These are phyloP conservation scores for Nasonia vitripennis DNA, from an alignment of 1,140 invertebrate genomes.

Conservation along the genomic window DNA sequence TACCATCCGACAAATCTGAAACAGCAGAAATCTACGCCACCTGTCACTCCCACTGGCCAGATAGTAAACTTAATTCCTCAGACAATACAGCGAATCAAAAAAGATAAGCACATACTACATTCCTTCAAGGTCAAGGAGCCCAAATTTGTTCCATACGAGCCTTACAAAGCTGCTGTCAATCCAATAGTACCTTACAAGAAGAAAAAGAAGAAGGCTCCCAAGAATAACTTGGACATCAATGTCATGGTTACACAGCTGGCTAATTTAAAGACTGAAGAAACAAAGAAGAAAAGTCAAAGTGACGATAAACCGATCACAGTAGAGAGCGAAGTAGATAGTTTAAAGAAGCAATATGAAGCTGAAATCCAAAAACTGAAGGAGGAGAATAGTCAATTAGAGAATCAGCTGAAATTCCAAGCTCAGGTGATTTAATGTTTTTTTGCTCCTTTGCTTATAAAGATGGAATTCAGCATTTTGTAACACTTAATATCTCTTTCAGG, in stretches of 20 bases:
- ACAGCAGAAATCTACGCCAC: slow-evolving; percentile 64
- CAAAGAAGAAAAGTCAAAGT: slow-evolving; percentile 52
- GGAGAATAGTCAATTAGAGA: slow-evolving; percentile 80
- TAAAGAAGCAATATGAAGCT: slow-evolving; percentile 72
- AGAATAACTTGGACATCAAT: slow-evolving; percentile 83
- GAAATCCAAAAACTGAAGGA: slow-evolving; percentile 78
- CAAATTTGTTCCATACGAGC: slow-evolving; percentile 92
- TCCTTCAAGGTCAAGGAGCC: slow-evolving; percentile 82
- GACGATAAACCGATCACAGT: slow-evolving; percentile 58
- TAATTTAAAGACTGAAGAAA: slow-evolving; percentile 77
- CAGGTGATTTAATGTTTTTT: slow-evolving; percentile 71
- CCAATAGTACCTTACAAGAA: slow-evolving; percentile 80
- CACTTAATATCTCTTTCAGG: slow-evolving; percentile 74
- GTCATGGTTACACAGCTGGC: slow-evolving; percentile 82
- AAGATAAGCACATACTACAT: slow-evolving; percentile 67
- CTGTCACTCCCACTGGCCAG: slow-evolving; percentile 71
- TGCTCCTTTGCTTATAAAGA: slow-evolving; percentile 6
- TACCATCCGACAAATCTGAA: slow-evolving; percentile 74
- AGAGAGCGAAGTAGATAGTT: slow-evolving; percentile 56
- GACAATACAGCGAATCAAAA: slow-evolving; percentile 65
- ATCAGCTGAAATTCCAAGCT: slow-evolving; percentile 83
- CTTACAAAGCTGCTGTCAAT: slow-evolving; percentile 89
- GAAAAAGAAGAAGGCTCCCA: slow-evolving; percentile 71
- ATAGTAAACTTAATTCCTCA: slow-evolving; percentile 72
- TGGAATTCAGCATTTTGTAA: slow-evolving; percentile 35